Percentiles rank a stretch among this genome's conserved stretches.
Conservation (phyloP, 2,113 vertebrate species). For the Emydura subglobosa region DNA sequence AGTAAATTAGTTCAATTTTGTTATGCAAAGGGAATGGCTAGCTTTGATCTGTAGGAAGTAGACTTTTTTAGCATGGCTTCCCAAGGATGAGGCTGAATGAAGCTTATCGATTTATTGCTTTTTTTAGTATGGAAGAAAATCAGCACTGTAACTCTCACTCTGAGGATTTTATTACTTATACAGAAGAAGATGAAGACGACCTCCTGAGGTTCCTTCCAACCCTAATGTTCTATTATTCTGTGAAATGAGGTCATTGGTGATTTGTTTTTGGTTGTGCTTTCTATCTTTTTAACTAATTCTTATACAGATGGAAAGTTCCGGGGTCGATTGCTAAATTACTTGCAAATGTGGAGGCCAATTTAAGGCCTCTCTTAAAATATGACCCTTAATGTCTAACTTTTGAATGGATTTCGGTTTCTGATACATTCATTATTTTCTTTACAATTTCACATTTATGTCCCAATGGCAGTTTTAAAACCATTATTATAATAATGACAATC, state of each 20-base stretch:
- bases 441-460: background rate
- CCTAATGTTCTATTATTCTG: no score
- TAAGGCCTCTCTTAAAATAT: background rate
- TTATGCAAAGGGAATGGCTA: background rate
- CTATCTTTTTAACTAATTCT: background rate
- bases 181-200: background rate
- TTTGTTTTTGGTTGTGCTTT: background rate
- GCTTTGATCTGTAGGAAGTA: background rate
- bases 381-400: background rate
- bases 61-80: background rate
- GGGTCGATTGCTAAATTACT: background rate
- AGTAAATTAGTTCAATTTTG: conserved; percentile 10
- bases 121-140: conserved; percentile 2
- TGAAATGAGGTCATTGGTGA: background rate
- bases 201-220: no score
- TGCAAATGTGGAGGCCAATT: background rate
- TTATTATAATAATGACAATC: background rate
- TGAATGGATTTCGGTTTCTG: conserved; percentile 13
- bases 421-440: background rate
- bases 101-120: background rate
- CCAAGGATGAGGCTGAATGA: background rate
- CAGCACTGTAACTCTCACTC: background rate
- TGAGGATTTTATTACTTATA: background rate
- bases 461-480: background rate
- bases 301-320: no score